Base-by-base conservation (phyloP, 1,140 invertebrate species). In the Ips nitidus region DNA sequence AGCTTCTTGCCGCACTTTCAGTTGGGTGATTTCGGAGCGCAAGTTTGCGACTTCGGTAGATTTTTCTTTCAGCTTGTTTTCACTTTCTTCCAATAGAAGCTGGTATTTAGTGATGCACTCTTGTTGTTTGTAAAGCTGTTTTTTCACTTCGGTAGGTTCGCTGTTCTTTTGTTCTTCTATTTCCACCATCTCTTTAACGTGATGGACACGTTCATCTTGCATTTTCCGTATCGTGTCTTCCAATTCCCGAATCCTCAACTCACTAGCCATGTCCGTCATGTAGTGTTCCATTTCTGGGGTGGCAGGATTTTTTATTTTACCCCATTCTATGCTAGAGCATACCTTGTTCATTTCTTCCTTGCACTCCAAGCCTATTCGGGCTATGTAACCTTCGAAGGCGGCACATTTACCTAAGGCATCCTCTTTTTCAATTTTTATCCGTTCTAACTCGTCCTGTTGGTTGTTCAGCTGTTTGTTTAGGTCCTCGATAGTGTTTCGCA, bases 201-300 rank as follows among this genome's bases (percentile, higher is more conserved):
- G 59, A 36, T 41, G 37, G 7, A 58, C 42, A 43, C 53, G 22
- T 58, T 75, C 73, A 39, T 64, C 55, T 59, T 75, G 71, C n/a
- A 71, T 52, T 5, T 58, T 60, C 22, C 63, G 65, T 2, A 79
- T 69, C 57, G 73, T 75, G 41, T 79, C 77, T 69, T 77, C 72
- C 36, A 71, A 69, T 41, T 74, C 77, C 50, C 73, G 70, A 7
- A 79, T 71, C 2, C 71, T 64, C 5, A 73, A 70, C 45, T 74
- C 69, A 41, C 73, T 74, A 2, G 74, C 73, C 5, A 76, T 69
- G 2, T 77, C 55, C 53, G 78, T 71, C 4, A 74, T 74, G 42
- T 75, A 74, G 37, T 71, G 45, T 47, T 75, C 55, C 7, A 57
- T 69, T 52, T 62, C 67, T 3, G 53, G 41, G 22, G 63, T 37